Evolutionary conservation across 2,113 vertebrate genomes (phyloP).

Genomic region (Lycaon pictus): DNA sequence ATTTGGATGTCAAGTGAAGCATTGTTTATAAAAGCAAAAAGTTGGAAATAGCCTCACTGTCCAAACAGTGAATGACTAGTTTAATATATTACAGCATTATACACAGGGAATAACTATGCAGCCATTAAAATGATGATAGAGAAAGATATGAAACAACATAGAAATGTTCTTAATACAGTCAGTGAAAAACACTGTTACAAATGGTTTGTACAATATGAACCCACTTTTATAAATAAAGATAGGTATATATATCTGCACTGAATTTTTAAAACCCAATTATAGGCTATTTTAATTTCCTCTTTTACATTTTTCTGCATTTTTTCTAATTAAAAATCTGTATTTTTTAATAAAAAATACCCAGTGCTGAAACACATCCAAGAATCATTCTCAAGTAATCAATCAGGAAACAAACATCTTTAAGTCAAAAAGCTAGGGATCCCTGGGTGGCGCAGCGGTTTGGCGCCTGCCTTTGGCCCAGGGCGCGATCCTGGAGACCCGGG

Average conservation of each 20-base stretch:
- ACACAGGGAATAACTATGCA: background rate
- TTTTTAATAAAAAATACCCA: slow-evolving; percentile 52
- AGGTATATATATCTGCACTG: background rate
- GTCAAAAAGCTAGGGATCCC: slow-evolving; percentile 76
- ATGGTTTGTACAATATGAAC: background rate
- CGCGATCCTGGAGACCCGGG: too few species aligned
- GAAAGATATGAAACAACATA: background rate
- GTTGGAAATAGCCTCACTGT: slow-evolving; percentile 52
- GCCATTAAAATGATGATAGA: background rate
- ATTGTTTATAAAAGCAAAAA: slow-evolving; percentile 62
- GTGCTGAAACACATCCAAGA: slow-evolving; percentile 78
- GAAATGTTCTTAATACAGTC: background rate
- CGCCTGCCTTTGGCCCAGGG: too few species aligned
- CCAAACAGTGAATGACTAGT: slow-evolving; percentile 58
- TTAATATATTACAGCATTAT: background rate
- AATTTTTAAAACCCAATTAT: slow-evolving; percentile 24
- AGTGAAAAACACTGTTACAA: background rate
- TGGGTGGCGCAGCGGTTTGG: too few species aligned
- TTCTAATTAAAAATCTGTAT: slow-evolving; percentile 23
- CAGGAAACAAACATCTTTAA: slow-evolving; percentile 82
- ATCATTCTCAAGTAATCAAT: slow-evolving; percentile 81
- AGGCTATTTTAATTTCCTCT: background rate
- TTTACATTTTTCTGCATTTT: background rate
- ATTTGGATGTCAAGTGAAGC: background rate
- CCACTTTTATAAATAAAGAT: background rate